Evolutionary conservation across 2,797 vertebrate genomes (phyloP), one percentile per base, ranked within the genome.

Genomic region (Phrynocephalus guinanensis): DNA sequence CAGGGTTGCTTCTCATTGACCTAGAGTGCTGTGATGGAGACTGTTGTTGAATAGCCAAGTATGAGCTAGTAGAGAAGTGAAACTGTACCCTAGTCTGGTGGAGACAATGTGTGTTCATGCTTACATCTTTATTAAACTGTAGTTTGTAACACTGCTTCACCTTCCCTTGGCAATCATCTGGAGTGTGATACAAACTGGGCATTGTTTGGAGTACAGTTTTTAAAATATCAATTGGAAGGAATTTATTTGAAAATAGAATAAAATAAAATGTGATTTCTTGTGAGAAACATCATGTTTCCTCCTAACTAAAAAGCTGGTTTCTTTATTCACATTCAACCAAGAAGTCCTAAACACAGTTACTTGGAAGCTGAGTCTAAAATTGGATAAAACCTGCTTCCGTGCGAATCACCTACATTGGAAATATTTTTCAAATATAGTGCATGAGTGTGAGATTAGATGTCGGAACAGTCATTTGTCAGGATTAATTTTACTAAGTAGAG

Each of bases 161-260:
- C 16, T 7, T 33, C 26, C 28, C 72, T 77, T 44, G 38, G n/a
- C 20, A 20, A 72, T 72, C 26, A 56, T 33, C 33, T 2, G 86
- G 80, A 71, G 0, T 88, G 56, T 70, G 68, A 67, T 82, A 89
- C 91, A 82, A 56, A 56, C 52, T 10, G 2, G 13, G 13, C 52
- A 86, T 92, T 48, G 75, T 90, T 91, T 56, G 52, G 52, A 13
- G 9, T 13, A 56, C 13, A 56, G 52, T 13, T 56, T 56, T 56
- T 56, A 13, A 56, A 67, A 87, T 52, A 92, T 60, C 82, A 90
- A 86, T 79, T 28, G 83, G 85, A 83, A 91, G 60, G 82, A 77
- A 89, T 66, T 63, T 88, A 33, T 30, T 77, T 28, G 87, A 82
- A 18, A 70, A 85, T 48, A 56, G 52, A 88, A 79, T 7, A 52